Evolutionary conservation across 2,888 invertebrate species (phyloP).

Genomic region (Acanthacorydalis orientalis): DNA sequence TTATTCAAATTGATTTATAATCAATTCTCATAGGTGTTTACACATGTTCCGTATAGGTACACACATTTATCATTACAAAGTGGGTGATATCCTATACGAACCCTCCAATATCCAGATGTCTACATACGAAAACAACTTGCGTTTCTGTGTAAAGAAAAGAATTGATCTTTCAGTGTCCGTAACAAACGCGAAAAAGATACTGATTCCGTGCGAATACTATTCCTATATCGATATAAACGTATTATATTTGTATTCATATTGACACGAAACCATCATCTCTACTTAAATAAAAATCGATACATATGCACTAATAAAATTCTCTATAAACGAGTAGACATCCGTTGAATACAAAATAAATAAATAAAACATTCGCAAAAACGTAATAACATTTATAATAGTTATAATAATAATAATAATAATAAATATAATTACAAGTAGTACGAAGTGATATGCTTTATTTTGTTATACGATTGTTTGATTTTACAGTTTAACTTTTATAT

Average conservation of each 20-base stretch:
- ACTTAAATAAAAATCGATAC: not conserved
- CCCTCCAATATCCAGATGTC: no score
- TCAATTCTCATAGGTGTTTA: not conserved
- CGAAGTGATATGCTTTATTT: not conserved
- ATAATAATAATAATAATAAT: slow-evolving; percentile 2
- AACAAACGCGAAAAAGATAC: no score
- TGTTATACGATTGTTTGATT: not conserved
- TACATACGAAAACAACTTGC: no score
- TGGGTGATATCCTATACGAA: no score
- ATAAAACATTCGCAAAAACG: slow-evolving; percentile 1
- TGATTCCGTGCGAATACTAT: not conserved
- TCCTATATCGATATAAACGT: not conserved
- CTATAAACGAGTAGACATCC: no score
- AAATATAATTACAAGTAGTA: not conserved
- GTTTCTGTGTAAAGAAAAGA: no score
- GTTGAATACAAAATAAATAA: not conserved
- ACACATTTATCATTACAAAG: no score
- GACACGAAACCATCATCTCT: not conserved
- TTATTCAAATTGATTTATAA: slow-evolving; percentile 4
- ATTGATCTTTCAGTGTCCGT: no score
- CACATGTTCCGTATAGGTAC: no score
- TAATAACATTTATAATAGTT: slow-evolving; percentile 4
- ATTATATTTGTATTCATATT: not conserved
- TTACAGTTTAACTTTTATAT: not conserved
- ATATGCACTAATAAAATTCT: no score